phyloP scores from a whole-genome alignment of 2,113 vertebrate species.

The Lophotis ruficrista region DNA sequence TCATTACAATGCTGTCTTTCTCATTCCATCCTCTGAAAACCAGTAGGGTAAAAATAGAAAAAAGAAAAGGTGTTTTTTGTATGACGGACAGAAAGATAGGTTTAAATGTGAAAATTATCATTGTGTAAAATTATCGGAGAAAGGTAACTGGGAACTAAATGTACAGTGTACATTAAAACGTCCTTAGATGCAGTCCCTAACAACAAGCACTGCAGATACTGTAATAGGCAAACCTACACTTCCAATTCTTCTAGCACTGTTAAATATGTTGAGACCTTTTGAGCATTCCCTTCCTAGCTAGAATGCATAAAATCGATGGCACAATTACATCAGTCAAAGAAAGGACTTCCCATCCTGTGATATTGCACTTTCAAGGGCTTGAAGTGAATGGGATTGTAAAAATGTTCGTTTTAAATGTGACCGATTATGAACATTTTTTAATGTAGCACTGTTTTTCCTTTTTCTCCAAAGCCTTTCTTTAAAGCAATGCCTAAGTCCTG shows the following conservation, averaged over 20 bases:
- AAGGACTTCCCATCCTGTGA: not conserved
- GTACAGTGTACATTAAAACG: not conserved
- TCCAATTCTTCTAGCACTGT: not conserved
- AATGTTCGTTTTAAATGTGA: not conserved
- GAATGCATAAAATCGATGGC: not conserved
- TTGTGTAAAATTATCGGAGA: not conserved
- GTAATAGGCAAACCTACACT: not conserved
- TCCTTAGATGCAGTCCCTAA: rapidly evolving
- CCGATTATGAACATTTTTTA: not conserved
- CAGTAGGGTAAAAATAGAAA: not conserved
- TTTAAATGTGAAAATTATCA: not conserved
- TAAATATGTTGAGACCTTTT: not conserved
- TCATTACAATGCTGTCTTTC: not conserved
- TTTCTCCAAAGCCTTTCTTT: not conserved
- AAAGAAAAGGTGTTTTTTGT: not conserved
- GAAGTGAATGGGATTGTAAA: not conserved
- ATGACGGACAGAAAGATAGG: not conserved
- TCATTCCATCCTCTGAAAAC: not conserved
- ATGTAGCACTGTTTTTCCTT: too few species aligned
- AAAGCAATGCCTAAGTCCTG: not conserved
- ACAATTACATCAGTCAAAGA: not conserved
- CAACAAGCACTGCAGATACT: not conserved
- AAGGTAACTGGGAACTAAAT: not conserved
- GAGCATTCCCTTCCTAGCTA: not conserved
- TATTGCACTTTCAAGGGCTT: not conserved